Conservation (phyloP, 2,113 vertebrate genomes). For the Terrapene triunguis region DNA sequence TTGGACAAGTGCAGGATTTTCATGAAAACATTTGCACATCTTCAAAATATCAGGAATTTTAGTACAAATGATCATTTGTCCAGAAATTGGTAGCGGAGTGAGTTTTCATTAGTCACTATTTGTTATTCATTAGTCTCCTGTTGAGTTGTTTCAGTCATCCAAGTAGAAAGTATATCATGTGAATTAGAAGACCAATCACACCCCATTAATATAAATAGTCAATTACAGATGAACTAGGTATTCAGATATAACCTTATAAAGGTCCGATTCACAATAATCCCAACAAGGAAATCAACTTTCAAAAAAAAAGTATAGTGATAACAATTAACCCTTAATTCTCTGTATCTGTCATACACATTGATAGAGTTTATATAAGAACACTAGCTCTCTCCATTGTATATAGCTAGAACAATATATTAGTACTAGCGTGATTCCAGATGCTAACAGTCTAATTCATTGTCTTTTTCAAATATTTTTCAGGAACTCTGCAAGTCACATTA, state of each 20-base stretch:
- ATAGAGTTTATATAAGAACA: rapidly evolving
- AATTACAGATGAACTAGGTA: background rate
- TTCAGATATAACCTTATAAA: background rate
- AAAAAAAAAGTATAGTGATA: background rate
- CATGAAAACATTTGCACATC: background rate
- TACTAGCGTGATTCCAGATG: background rate
- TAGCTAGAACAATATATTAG: background rate
- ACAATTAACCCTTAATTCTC: background rate
- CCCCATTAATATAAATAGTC: background rate
- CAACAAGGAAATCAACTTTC: background rate
- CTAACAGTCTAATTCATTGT: background rate
- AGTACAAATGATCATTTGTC: background rate
- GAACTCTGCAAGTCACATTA: background rate
- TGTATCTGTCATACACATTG: background rate
- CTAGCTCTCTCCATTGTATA: background rate
- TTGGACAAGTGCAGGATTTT: background rate
- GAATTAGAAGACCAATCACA: background rate
- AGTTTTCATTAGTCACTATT: background rate
- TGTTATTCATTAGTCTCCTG: background rate
- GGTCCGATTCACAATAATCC: background rate
- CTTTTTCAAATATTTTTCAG: background rate
- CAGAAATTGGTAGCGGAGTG: background rate
- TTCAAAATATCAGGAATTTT: background rate
- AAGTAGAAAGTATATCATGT: background rate
- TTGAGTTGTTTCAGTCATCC: background rate